Evolutionary conservation across 2,888 invertebrate genomes (phyloP).

Genomic region (Dolichopus griseipennis): DNA sequence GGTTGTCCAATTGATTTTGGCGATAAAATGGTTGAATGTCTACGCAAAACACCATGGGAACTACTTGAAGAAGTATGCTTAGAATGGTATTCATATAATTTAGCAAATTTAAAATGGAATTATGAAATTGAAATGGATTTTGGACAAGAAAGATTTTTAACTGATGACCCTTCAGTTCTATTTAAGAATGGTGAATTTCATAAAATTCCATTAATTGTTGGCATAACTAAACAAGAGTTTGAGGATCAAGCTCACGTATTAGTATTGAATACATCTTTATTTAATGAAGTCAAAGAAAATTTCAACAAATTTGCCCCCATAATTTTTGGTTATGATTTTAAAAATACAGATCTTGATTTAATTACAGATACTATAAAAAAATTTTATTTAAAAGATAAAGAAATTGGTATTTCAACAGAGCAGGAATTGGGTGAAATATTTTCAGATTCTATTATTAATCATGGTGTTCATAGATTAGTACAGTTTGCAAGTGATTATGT

Average conservation of each 20-base stretch:
- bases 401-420: not conserved
- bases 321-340: constrained; percentile 34
- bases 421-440: constrained; percentile 43
- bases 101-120: constrained; percentile 35
- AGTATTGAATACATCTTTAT: not conserved
- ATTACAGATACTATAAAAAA: constrained; percentile 4
- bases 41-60: constrained; percentile 34
- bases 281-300: constrained; percentile 41
- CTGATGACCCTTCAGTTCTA: constrained; percentile 47
- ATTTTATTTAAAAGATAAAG: constrained; percentile 11
- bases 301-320: constrained; percentile 36
- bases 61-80: constrained; percentile 21
- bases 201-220: constrained; percentile 53
- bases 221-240: constrained; percentile 55
- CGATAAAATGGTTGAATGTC: constrained; percentile 48
- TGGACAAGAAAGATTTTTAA: constrained; percentile 51
- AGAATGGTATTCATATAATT: constrained; percentile 29
- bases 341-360: not conserved
- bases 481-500: constrained; percentile 48
- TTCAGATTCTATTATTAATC: constrained; percentile 50
- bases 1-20: constrained; percentile 50
- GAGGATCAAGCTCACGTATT: constrained; percentile 38
- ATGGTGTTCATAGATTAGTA: constrained; percentile 50
- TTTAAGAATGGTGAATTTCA: constrained; percentile 47
- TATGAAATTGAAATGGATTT: constrained; percentile 52